Conservation (phyloP, 2,888 invertebrate genomes). For the Andrena flavipes region DNA sequence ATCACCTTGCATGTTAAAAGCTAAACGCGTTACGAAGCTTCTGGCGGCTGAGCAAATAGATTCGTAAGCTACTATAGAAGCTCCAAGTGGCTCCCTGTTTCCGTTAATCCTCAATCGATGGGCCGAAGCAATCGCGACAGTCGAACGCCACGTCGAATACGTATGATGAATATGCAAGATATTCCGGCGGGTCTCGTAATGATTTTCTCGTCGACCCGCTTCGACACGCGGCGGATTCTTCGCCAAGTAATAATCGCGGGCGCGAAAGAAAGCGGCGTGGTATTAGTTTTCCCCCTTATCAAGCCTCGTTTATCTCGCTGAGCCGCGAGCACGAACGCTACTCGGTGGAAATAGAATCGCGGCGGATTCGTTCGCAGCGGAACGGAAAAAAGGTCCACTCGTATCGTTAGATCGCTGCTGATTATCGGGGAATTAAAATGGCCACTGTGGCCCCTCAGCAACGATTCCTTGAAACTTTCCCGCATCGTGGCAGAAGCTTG, state of each 20-base stretch:
- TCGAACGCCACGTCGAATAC: conserved; percentile 1
- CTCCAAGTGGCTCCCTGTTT: not conserved
- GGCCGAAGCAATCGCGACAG: not conserved
- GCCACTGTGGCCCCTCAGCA: not conserved
- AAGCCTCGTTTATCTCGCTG: conserved; percentile 14
- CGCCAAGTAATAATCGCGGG: conserved; percentile 10
- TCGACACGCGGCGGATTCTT: not conserved
- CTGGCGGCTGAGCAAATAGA: no score
- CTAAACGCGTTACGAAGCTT: no score
- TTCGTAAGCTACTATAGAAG: not conserved
- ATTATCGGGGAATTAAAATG: not conserved
- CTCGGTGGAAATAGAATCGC: not conserved
- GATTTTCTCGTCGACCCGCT: conserved; percentile 20
- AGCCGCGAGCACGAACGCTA: conserved; percentile 16
- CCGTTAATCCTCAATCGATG: not conserved
- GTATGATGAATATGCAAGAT: not conserved
- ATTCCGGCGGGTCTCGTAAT: not conserved
- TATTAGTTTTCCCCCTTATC: conserved; percentile 20
- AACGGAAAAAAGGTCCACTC: not conserved
- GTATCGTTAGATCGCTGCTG: not conserved
- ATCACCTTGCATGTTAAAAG: no score
- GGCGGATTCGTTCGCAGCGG: not conserved
- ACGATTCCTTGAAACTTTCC: not conserved
- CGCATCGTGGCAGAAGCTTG: not conserved
- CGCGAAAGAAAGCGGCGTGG: not conserved